Evolutionary conservation across 2,113 vertebrate genomes (phyloP).

Genomic region (Rafetus swinhoei): DNA sequence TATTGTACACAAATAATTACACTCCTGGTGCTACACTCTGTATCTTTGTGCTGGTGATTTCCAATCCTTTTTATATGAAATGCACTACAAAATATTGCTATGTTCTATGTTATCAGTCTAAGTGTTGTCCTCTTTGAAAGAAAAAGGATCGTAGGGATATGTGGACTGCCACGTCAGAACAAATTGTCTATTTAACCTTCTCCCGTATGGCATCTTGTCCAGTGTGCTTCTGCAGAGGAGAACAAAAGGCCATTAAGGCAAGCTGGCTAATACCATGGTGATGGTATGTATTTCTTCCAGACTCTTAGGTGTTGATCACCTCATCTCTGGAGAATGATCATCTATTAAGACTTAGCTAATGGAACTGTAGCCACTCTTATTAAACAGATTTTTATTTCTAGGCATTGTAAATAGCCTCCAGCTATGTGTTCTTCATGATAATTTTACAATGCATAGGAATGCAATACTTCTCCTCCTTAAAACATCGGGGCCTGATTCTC

Average conservation of each 20-base stretch:
- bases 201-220: not conserved
- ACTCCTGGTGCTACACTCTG: not conserved
- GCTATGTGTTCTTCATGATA: not conserved
- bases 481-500: not conserved
- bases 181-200: fast-evolving
- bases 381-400: not conserved
- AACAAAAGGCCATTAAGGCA: not conserved
- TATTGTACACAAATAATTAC: not conserved
- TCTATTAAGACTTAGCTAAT: not conserved
- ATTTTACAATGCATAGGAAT: not conserved
- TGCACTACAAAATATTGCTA: not conserved
- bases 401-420: not conserved
- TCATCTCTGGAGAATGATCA: not conserved
- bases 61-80: not conserved
- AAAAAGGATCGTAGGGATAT: not conserved
- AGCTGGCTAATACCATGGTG: not conserved
- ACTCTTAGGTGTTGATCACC: not conserved
- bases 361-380: not conserved
- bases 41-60: not conserved
- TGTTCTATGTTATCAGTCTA: not conserved
- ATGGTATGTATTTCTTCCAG: not conserved
- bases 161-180: not conserved
- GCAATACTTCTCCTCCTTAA: not conserved
- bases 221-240: not conserved
- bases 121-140: not conserved